Evolutionary conservation across 2,113 vertebrate species (phyloP), one percentile per base, ranked within the genome.

Genomic region (Clarias batrachus): DNA sequence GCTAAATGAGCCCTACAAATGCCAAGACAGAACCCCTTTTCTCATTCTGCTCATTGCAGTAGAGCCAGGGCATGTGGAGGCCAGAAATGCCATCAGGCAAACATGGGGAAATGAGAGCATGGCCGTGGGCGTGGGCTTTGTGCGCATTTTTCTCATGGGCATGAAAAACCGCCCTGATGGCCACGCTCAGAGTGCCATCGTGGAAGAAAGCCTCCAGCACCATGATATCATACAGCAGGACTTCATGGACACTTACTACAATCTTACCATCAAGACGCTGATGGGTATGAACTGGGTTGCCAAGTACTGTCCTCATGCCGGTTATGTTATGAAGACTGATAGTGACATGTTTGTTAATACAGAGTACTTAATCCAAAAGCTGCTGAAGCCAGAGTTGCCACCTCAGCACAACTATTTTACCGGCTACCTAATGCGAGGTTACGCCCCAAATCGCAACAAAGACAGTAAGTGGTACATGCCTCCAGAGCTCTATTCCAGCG

Each of bases 201-300:
- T 95, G 56, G 96, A 97, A 85, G 98, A 99, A 94, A 99, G 97
- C 89, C 94, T 91, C 25, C 90, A 96, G 76, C 90, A 97, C 83
- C 97, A 95, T 0, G 98, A 99, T 86, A 97, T 99, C 87, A 95
- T 99, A 90, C 98, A 99, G 89, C 97, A 98, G 90, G 97, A 98
- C 84, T 99, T 98, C 84, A 93, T 96, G 86, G 98, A 99, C 89
- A 98, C 97, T 0, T 99, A 99, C 85, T 97, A 97, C 84, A 99
- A 99, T 90, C 93, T 99, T 92, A 99, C 98, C 89, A 97, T 97
- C 93, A 99, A 99, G 93, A 99, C 98, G n/a, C 94, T 99, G 30
- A 98, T 99, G 98, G 98, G 97, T 74, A 97, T 99, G 97, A 98
- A 98, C 92, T 99, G 98, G 98, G 97, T 99, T 60, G 96, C 97